phyloP scores from a whole-genome alignment of 2,888 invertebrate genomes.

The Plebejus melissa region DNA sequence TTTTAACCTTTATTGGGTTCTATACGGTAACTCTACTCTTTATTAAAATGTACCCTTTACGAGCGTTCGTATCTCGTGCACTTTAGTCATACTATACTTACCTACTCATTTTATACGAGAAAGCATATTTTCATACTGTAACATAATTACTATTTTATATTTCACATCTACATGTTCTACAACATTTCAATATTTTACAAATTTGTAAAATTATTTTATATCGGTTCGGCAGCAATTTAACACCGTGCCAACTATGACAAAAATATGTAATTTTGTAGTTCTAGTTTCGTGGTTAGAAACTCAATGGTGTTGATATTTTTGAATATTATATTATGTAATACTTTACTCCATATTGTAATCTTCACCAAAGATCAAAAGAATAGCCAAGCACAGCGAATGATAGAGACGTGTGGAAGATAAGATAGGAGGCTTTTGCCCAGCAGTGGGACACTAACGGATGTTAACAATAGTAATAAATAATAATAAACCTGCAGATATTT shows the following conservation, averaged over 20 bases:
- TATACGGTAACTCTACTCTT: background rate
- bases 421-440: too few relatives aligned
- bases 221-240: background rate
- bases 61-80: background rate
- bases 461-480: too few relatives aligned
- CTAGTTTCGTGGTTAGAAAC: background rate
- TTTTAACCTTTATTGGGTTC: slow-evolving; percentile 5
- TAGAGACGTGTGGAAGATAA: too few relatives aligned
- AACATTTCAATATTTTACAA: background rate
- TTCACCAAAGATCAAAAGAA: too few relatives aligned
- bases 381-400: too few relatives aligned
- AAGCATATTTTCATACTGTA: slow-evolving; percentile 1
- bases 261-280: background rate
- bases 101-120: background rate
- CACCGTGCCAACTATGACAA: background rate
- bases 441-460: too few relatives aligned
- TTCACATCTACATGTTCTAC: background rate
- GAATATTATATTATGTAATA: too few relatives aligned
- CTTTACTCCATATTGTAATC: too few relatives aligned
- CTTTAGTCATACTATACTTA: background rate
- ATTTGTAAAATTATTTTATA: background rate
- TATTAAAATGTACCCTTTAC: slow-evolving; percentile 18
- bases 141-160: background rate
- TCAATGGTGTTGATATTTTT: too few relatives aligned
- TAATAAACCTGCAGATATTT: background rate